These are phyloP conservation scores for Cotesia congregata DNA, from an alignment of 2,888 invertebrate species.

Conservation along the genomic window DNA sequence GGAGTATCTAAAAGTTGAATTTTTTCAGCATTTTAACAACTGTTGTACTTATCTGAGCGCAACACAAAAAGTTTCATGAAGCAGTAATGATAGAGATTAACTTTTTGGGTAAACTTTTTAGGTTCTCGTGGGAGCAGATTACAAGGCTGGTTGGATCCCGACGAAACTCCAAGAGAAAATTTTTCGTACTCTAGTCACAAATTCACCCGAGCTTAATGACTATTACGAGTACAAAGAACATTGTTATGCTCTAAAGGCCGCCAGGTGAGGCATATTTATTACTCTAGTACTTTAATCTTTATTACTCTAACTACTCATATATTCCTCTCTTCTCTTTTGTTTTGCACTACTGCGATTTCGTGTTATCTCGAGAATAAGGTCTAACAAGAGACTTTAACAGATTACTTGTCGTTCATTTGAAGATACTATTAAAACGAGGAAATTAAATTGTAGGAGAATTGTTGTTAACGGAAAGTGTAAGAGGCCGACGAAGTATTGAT, in stretches of 20 bases:
- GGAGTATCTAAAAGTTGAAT: neutral
- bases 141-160: conserved; percentile 62
- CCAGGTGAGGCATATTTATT: conserved; percentile 55
- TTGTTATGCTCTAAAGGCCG: conserved; percentile 59
- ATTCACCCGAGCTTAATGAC: conserved; percentile 56
- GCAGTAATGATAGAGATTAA: neutral
- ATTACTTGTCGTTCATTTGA: too few species aligned
- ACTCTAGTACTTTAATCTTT: neutral
- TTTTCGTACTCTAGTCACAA: conserved; percentile 55
- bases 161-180: conserved; percentile 56
- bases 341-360: too few species aligned
- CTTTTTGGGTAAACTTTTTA: conserved; percentile 43
- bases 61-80: neutral
- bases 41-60: neutral
- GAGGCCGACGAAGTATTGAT: too few species aligned
- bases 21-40: neutral
- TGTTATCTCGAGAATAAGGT: too few species aligned
- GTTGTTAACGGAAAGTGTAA: too few species aligned
- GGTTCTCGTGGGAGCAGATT: conserved; percentile 62
- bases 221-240: conserved; percentile 58
- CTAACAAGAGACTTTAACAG: too few species aligned
- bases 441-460: too few species aligned
- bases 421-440: too few species aligned
- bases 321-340: too few species aligned
- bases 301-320: neutral